A percentile compares a stretch with the other conserved stretches of the same genome.
These are phyloP conservation scores for Hydraecia micacea DNA, from an alignment of 2,888 invertebrate species.

Conservation along the genomic window DNA sequence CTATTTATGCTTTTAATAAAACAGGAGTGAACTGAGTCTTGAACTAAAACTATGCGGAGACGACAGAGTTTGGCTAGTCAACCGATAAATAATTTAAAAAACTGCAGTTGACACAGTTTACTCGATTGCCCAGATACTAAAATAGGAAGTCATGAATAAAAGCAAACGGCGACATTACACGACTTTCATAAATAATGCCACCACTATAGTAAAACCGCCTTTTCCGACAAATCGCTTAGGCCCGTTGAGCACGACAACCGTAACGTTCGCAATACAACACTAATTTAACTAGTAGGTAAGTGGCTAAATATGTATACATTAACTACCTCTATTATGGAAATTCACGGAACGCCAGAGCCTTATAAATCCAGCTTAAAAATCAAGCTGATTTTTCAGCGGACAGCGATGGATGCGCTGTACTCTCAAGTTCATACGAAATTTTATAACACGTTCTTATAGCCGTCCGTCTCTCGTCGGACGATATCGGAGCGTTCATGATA, in stretches of 20 bases:
- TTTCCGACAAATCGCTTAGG: conserved; percentile 54
- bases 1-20: conserved; percentile 25
- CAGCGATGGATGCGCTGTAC: conserved; percentile 24
- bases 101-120: conserved; percentile 13
- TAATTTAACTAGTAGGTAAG: conserved; percentile 50
- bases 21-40: neutral
- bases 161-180: conserved; percentile 32
- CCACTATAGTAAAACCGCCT: conserved; percentile 30
- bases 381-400: conserved; percentile 11
- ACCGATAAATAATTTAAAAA: neutral
- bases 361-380: conserved; percentile 23
- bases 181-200: conserved; percentile 33
- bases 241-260: conserved; percentile 46
- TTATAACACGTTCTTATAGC: conserved; percentile 9
- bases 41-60: conserved; percentile 3
- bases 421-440: conserved; percentile 3
- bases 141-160: conserved; percentile 18
- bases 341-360: conserved; percentile 5
- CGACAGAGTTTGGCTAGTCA: neutral
- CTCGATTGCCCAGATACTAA: conserved; percentile 7
- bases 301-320: conserved; percentile 33
- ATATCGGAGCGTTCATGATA: conserved; percentile 34
- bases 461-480: conserved; percentile 1
- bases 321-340: conserved; percentile 27
- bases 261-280: conserved; percentile 42